These are phyloP conservation scores for Beaufortia kweichowensis DNA, from an alignment of 2,113 vertebrate genomes.

Conservation along the genomic window DNA sequence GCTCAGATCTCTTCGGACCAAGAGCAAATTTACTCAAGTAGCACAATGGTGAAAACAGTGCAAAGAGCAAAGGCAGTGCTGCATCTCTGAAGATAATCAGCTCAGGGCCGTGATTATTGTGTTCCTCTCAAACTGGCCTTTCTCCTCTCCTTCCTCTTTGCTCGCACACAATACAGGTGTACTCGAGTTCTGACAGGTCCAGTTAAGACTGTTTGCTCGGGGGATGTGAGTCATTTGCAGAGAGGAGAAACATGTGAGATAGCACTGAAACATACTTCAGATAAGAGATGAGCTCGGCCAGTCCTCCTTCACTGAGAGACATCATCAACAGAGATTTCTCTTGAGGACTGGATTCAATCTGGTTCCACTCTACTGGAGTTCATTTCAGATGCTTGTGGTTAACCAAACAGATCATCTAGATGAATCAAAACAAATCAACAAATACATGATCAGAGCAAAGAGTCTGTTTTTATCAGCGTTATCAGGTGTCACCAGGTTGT, in stretches of 20 bases:
- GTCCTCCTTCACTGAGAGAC: not conserved
- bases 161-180: slow-evolving; percentile 66
- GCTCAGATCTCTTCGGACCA: slow-evolving; percentile 56
- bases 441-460: not conserved
- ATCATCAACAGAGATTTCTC: not conserved
- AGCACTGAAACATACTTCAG: slow-evolving; percentile 51
- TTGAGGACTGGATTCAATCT: not conserved
- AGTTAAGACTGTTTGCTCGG: slow-evolving; percentile 63
- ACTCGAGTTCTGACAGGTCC: slow-evolving; percentile 66
- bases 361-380: not conserved
- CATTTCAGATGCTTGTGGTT: slow-evolving; percentile 5
- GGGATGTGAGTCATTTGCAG: slow-evolving; percentile 70
- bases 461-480: not conserved
- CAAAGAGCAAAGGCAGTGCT: slow-evolving; percentile 65
- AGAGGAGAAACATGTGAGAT: slow-evolving; percentile 56
- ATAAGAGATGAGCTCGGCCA: slow-evolving; percentile 35
- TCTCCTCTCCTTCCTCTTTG: slow-evolving; percentile 68
- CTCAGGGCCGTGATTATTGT: slow-evolving; percentile 71
- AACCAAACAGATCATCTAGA: slow-evolving; percentile 9
- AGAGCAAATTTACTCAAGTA: slow-evolving; percentile 71
- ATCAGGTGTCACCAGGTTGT: too few relatives aligned
- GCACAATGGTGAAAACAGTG: slow-evolving; percentile 66
- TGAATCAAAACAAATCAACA: slow-evolving; percentile 24
- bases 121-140: slow-evolving; percentile 38
- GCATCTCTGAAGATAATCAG: slow-evolving; percentile 70